A percentile compares a stretch with the other conserved stretches of the same genome.
These are phyloP conservation scores for Meriones unguiculatus DNA, from an alignment of 2,113 vertebrate species.

Conservation along the genomic window DNA sequence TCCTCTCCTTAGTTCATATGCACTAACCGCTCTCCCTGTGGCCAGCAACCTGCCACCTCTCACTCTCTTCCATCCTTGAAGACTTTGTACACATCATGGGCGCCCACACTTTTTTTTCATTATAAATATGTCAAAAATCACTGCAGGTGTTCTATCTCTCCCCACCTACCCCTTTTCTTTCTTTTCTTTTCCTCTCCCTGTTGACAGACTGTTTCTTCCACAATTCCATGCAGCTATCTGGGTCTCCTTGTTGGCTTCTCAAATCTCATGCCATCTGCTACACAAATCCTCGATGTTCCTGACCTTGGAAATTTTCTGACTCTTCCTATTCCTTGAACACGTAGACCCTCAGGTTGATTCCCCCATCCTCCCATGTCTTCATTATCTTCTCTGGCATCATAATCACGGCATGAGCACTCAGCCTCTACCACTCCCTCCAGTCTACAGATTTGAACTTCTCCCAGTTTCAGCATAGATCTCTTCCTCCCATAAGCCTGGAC, in stretches of 20 bases:
- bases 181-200: accelerated
- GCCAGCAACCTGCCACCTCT: background rate
- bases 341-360: background rate
- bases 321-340: background rate
- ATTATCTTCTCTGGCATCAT: background rate
- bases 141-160: background rate
- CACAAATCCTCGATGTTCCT: background rate
- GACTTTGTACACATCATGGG: background rate
- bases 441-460: background rate
- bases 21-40: background rate
- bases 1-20: accelerated
- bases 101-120: background rate
- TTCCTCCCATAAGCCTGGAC: background rate
- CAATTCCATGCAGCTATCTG: too few species aligned
- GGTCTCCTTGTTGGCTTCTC: background rate
- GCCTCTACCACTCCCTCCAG: background rate
- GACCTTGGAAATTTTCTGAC: background rate
- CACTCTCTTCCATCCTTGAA: background rate
- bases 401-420: too few species aligned
- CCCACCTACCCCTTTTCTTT: too few species aligned
- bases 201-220: background rate
- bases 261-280: background rate
- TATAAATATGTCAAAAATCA: background rate
- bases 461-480: background rate
- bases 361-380: background rate